Percentiles rank a stretch among this genome's conserved stretches.
Evolutionary conservation across 64 coral and sea anemone species (phyloP).

Genomic region (Cladopsammia gracilis): DNA sequence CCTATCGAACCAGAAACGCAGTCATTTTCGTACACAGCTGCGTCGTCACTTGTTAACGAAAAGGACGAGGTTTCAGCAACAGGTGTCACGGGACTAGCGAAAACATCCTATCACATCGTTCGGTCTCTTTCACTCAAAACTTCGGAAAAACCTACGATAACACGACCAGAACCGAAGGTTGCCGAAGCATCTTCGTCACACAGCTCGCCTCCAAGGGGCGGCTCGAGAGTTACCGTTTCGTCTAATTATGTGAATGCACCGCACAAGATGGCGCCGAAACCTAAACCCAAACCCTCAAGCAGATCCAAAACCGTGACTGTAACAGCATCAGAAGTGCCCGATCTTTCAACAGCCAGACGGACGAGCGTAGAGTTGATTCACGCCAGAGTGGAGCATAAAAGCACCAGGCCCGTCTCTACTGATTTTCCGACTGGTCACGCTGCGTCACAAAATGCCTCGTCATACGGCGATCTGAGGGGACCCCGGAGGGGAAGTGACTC

Average conservation of each 20-base stretch:
- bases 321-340: constrained; percentile 41
- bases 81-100: not conserved
- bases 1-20: not conserved
- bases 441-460: not conserved
- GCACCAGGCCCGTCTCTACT: not conserved
- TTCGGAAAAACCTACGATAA: not conserved
- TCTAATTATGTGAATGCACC: constrained; percentile 39
- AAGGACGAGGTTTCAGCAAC: not conserved
- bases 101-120: not conserved
- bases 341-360: constrained; percentile 1
- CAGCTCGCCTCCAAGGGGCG: not conserved
- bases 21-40: not conserved
- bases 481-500: not conserved
- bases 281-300: not conserved
- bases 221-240: not conserved
- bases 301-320: constrained; percentile 70
- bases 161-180: constrained; percentile 7
- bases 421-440: not conserved
- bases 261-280: not conserved
- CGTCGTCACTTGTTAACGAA: not conserved
- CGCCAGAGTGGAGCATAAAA: constrained; percentile 26
- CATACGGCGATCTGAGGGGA: not conserved
- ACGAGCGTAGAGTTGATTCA: constrained; percentile 11
- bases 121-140: constrained; percentile 11
- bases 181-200: not conserved